These are phyloP conservation scores for Morelia viridis DNA, from an alignment of 2,797 vertebrate genomes.

Conservation along the genomic window DNA sequence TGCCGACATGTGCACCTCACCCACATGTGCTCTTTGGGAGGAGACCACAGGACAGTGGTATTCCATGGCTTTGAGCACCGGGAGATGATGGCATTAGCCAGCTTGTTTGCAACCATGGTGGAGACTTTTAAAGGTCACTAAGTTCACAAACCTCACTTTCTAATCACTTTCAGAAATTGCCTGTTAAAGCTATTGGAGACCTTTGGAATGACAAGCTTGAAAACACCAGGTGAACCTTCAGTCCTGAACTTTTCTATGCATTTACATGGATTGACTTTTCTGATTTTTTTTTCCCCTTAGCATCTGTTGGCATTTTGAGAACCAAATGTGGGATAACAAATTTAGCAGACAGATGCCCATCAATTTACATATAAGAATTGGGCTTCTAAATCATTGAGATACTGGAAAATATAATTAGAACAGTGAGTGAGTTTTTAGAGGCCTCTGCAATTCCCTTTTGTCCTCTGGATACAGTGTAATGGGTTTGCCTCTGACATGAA, in stretches of 20 bases:
- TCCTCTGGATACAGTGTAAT: slow-evolving; percentile 78
- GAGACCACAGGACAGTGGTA: no score
- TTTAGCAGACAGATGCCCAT: slow-evolving; percentile 75
- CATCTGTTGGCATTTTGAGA: slow-evolving; percentile 60
- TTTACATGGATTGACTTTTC: background rate
- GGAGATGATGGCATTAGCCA: no score
- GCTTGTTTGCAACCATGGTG: no score
- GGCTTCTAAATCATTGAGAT: slow-evolving; percentile 50
- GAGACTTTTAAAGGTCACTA: no score
- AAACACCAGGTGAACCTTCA: no score
- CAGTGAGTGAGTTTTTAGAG: slow-evolving; percentile 62
- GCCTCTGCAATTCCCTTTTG: slow-evolving; percentile 73
- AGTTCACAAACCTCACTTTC: no score
- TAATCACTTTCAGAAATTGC: no score
- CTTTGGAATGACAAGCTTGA: no score
- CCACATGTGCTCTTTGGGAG: no score
- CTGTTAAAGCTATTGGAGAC: no score
- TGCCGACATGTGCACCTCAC: no score
- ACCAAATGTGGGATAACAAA: slow-evolving; percentile 51
- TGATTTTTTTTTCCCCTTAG: background rate
- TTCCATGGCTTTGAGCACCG: no score
- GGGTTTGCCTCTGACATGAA: slow-evolving; percentile 79
- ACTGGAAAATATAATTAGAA: slow-evolving; percentile 52
- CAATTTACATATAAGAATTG: slow-evolving; percentile 64
- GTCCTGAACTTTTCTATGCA: background rate